Base-by-base conservation (phyloP, 2,113 vertebrate species). In the Lophotis ruficrista region DNA sequence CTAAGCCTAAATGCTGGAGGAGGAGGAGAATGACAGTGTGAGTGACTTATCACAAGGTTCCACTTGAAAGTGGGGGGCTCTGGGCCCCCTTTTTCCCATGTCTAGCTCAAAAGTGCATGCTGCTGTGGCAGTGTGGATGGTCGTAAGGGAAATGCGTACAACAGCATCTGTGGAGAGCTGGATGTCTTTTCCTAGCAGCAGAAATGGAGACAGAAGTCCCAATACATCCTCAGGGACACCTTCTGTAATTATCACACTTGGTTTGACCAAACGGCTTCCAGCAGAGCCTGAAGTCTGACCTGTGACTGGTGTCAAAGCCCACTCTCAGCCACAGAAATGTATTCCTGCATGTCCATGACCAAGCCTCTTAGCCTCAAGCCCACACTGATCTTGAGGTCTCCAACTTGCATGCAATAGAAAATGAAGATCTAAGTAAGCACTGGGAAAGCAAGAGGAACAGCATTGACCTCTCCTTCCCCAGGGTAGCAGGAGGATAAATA, bases 291-390 rank as follows among this genome's bases (percentile, higher is more conserved):
- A 16, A 28, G 10, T 54, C 43, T 84, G 83, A 78, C 35, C 41
- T 35, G 11, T 64, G 68, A 24, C 38, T 43, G 23, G 9, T 54
- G 27, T 56, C 56, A 78, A 47, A 53, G 30, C 12, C 95, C 71
- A 28, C 50, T 69, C 60, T 71, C 41, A 64, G 77, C 19, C 73
- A 38, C 19, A 45, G 17, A 20, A 37, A 9, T n/a, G 2, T 25
- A 70, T 31, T 69, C 14, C 45, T 1, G 0, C 11, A 18, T 45
- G 70, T 61, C 48, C 48, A 68, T 0, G 0, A 10, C n/a, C 60
- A 68, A 62, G 43, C 5, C 25, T 56, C 58, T 35, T 50, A 71
- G 30, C 4, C 43, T 56, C 27, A 25, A 93, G 11, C 33, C 48
- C 13, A 41, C 19, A 22, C n/a, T 0, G 9, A 68, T 57, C 68